Evolutionary conservation across 2,797 vertebrate species (phyloP).

Genomic region (Chaunax sp.): DNA sequence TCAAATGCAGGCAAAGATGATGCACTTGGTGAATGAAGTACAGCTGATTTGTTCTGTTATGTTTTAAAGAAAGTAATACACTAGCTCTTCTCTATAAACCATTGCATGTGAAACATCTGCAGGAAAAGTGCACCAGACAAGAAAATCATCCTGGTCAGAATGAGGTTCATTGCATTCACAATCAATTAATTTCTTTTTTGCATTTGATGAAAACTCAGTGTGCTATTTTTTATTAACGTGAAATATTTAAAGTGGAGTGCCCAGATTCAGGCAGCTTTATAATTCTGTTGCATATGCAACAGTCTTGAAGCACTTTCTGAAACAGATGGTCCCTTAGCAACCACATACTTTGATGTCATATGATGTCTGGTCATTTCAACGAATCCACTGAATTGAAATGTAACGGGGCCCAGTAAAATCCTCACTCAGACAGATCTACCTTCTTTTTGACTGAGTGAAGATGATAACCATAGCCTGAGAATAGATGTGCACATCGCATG

Average conservation of each 20-base stretch:
- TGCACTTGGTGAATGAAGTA: conserved; percentile 9
- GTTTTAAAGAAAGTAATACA: conserved; percentile 18
- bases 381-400: conserved; percentile 64
- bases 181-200: conserved; percentile 49
- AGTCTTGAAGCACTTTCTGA: conserved; percentile 69
- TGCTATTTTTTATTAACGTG: conserved; percentile 58
- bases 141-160: conserved; percentile 27
- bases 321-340: conserved; percentile 78
- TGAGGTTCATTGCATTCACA: conserved; percentile 11
- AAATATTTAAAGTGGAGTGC: conserved; percentile 57
- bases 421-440: conserved; percentile 44
- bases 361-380: conserved; percentile 75
- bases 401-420: conserved; percentile 44
- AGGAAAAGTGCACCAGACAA: conserved; percentile 18
- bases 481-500: not conserved
- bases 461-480: conserved; percentile 17
- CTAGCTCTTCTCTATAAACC: conserved; percentile 10
- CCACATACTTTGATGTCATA: conserved; percentile 78
- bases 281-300: conserved; percentile 71
- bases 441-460: conserved; percentile 36
- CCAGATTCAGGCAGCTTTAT: conserved; percentile 48
- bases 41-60: conserved; percentile 14
- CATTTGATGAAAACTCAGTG: conserved; percentile 40
- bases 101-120: conserved; percentile 42
- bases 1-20: not conserved